Percentiles rank a stretch among this genome's conserved stretches.
Evolutionary conservation across 2,888 invertebrate species (phyloP).

Genomic region (Limnephilus lunatus): DNA sequence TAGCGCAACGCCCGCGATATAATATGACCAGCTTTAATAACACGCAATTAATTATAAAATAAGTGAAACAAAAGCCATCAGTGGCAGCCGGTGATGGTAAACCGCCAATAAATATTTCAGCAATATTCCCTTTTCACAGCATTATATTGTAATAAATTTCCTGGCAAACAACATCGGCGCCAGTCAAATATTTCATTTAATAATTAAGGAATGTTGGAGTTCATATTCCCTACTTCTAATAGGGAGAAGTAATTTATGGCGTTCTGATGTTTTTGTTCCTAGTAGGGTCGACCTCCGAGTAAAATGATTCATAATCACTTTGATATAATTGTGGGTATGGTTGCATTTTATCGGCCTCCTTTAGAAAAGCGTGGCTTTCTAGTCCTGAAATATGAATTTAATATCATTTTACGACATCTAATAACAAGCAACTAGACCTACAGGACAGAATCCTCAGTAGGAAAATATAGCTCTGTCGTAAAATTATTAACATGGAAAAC

Average conservation of each 20-base stretch:
- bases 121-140: slow-evolving; percentile 35
- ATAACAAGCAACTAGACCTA: not conserved
- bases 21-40: slow-evolving; percentile 34
- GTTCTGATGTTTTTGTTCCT: slow-evolving; percentile 26
- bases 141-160: slow-evolving; percentile 37
- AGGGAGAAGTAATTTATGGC: slow-evolving; percentile 32
- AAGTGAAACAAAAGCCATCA: slow-evolving; percentile 43
- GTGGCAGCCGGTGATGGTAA: slow-evolving; percentile 44
- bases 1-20: not conserved
- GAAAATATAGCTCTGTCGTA: not conserved
- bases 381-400: not conserved
- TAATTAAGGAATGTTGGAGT: slow-evolving; percentile 37
- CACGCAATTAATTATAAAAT: slow-evolving; percentile 33
- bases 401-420: not conserved
- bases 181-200: slow-evolving; percentile 37
- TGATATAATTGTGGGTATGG: not conserved
- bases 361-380: not conserved
- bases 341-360: not conserved
- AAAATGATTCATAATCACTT: not conserved
- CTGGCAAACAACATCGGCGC: slow-evolving; percentile 30
- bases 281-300: not conserved
- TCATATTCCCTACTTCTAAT: slow-evolving; percentile 36
- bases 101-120: slow-evolving; percentile 34
- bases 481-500: not conserved
- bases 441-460: not conserved